Base-by-base conservation (phyloP, 2,113 vertebrate genomes). In the Muntiacus reevesi region DNA sequence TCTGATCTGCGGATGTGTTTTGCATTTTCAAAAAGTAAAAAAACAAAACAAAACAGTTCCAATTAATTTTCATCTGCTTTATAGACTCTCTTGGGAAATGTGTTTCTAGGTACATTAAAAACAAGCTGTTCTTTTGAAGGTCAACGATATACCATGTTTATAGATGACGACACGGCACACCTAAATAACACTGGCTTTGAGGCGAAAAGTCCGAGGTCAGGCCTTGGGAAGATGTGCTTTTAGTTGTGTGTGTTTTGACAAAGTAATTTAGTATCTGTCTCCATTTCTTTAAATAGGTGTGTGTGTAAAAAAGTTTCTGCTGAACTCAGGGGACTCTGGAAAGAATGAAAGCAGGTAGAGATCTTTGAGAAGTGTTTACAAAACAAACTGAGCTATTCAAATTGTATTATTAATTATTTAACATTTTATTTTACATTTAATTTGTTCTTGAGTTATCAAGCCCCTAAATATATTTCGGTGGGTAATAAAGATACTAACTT, bases 21-120 rank as follows among this genome's bases (percentile, higher is more conserved):
- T 95, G 62, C 62, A 97, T 97, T 94, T 97, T 74, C 54, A 86
- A 89, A 98, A 96, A 81, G 83, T 96, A 60, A 97, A 96, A 60
- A 36, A 47, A 50, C 47, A 50, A 47, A 47, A 50, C 2, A 13
- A 96, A 97, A 97, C 60, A 33, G 36, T 62, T 36, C 86, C 96
- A 87, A 94, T 97, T 95, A 97, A 97, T 96, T 98, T 98, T 96
- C 62, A 92, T 96, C 96, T 97, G 40, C 67, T 97, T 97, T 95
- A 33, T 93, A 84, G 23, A 54, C 43, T 95, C 28, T 92, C 96
- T 67, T 96, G 93, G 96, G 89, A 97, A 95, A 96, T 96, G 54
- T 93, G 30, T 90, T 96, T 94, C 60, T 95, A 84, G 83, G 78
- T 86, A 74, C 40, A 89, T 89, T 91, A 91, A 94, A 98, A 92